Percentiles rank a stretch among this genome's conserved stretches.
Evolutionary conservation across 2,113 vertebrate genomes (phyloP).

Genomic region (Larimichthys polyactis): DNA sequence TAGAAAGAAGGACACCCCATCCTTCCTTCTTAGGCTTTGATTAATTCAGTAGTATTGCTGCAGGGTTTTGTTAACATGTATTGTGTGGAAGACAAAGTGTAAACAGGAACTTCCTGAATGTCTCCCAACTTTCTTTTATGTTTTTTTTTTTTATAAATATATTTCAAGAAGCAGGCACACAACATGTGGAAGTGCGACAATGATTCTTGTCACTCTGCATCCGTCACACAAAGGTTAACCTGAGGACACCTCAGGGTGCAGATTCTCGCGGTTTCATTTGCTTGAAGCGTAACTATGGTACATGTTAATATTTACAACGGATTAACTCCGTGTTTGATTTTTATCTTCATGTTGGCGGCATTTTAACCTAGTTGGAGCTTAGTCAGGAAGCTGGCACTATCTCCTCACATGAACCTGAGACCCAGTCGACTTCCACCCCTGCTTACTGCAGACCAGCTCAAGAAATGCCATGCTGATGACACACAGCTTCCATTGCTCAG

Average conservation of each 20-base stretch:
- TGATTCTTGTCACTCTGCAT: constrained; percentile 1
- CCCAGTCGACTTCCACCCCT: constrained; percentile 17
- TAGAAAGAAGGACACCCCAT: not conserved
- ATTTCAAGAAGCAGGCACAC: not conserved
- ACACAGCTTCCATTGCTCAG: constrained; percentile 62
- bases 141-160: no score
- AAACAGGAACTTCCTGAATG: not conserved
- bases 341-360: not conserved
- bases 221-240: constrained; percentile 14
- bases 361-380: constrained; percentile 41
- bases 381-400: constrained; percentile 35
- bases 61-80: not conserved
- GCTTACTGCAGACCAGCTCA: constrained; percentile 20
- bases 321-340: not conserved
- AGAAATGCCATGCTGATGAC: constrained; percentile 62
- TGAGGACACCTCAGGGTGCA: not conserved
- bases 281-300: not conserved
- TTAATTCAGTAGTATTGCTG: not conserved
- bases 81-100: not conserved
- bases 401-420: constrained; percentile 47
- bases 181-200: constrained; percentile 1
- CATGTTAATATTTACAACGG: not conserved
- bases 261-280: not conserved
- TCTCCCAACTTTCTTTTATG: not conserved
- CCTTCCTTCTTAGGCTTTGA: not conserved